These are phyloP conservation scores for zebrafish (Danio rerio) DNA, from an alignment of 2,113 vertebrate genomes.

Conservation along the genomic window GRCz12tu NC_133176.1:62555501-62556000, in stretches of 20 bases:
- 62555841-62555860: slow-evolving; percentile 87
- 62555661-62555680: slow-evolving; percentile 80
- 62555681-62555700: slow-evolving; percentile 66
- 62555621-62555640: slow-evolving; percentile 62
- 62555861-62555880: slow-evolving; percentile 85
- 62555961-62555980: background rate
- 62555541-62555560: slow-evolving; percentile 93
- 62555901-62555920: slow-evolving; percentile 79
- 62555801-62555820: background rate
- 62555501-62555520: slow-evolving; percentile 89
- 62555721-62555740: slow-evolving; percentile 79
- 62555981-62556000: background rate
- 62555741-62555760: background rate
- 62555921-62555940: background rate
- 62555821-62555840: background rate
- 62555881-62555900: slow-evolving; percentile 90
- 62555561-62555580: slow-evolving; percentile 91
- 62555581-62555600: slow-evolving; percentile 92
- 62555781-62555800: no score
- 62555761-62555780: no score
- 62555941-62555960: background rate
- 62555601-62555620: slow-evolving; percentile 66
- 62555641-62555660: slow-evolving; percentile 76
- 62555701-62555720: slow-evolving; percentile 67
- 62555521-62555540: slow-evolving; percentile 91